Evolutionary conservation across 2,797 vertebrate genomes (phyloP).

Genomic region (Hafferia zeledoni): DNA sequence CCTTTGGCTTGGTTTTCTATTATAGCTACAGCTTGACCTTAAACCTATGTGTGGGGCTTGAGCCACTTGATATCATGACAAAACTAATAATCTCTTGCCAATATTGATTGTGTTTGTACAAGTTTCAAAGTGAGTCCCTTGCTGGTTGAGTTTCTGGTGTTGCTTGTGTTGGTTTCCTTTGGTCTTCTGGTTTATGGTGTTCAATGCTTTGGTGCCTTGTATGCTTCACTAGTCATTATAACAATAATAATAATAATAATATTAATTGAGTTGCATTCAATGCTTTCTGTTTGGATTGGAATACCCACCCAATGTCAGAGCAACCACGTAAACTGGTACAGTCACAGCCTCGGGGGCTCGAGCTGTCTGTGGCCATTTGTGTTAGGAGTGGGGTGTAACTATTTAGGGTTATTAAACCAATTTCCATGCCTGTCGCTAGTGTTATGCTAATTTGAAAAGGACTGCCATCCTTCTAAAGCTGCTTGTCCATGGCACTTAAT

Average conservation of each 20-base stretch:
- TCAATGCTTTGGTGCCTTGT: conserved; percentile 52
- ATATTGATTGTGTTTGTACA: background rate
- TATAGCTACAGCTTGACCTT: background rate
- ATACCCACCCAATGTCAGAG: conserved; percentile 57
- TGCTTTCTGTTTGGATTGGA: conserved; percentile 26
- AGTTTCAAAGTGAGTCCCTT: background rate
- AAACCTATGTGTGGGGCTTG: background rate
- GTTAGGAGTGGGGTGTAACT: conserved; percentile 74
- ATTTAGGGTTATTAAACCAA: conserved; percentile 86
- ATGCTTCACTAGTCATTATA: conserved; percentile 23
- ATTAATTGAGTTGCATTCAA: conserved; percentile 25
- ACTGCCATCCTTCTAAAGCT: conserved; percentile 23
- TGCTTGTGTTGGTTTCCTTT: background rate
- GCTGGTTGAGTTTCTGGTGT: background rate
- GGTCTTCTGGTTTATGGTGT: background rate
- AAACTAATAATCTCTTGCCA: background rate
- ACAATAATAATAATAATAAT: background rate
- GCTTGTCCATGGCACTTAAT: conserved; percentile 57
- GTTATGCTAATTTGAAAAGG: conserved; percentile 75
- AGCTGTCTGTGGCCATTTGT: conserved; percentile 84
- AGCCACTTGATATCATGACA: background rate
- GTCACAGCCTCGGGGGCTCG: conserved; percentile 75
- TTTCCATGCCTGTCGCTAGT: conserved; percentile 83
- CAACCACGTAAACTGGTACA: conserved; percentile 74
- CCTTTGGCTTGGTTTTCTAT: background rate